Percentiles rank a stretch among this genome's conserved stretches.
Evolutionary conservation across 2,113 vertebrate species (phyloP).

Genomic region (Triplophysa rosa): DNA sequence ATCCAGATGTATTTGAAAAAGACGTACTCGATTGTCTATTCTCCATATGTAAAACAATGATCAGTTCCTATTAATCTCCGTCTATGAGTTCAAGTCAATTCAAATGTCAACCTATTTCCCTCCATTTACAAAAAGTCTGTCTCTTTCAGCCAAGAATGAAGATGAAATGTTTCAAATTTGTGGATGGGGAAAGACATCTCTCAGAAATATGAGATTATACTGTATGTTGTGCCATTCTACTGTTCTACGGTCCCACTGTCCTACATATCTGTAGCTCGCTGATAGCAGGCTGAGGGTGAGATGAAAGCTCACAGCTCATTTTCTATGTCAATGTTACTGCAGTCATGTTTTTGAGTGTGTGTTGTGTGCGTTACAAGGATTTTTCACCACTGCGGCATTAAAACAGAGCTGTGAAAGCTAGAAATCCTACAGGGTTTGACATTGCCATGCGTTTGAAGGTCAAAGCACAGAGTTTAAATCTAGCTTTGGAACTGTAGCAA

Average conservation of each 20-base stretch:
- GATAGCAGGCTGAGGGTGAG: slow-evolving; percentile 41
- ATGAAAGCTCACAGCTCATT: slow-evolving; percentile 33
- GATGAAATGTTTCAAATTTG: background rate
- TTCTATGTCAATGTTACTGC: slow-evolving; percentile 30
- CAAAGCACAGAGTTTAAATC: background rate
- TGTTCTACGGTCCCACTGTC: slow-evolving; percentile 35
- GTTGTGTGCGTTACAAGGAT: slow-evolving; percentile 9
- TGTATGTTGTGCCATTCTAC: slow-evolving; percentile 31
- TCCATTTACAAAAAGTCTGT: background rate
- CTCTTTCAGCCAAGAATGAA: background rate
- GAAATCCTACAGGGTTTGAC: slow-evolving; percentile 3
- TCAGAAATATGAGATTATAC: slow-evolving; percentile 22
- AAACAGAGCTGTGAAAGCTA: slow-evolving; percentile 4
- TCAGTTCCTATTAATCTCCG: background rate
- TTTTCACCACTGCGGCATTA: background rate
- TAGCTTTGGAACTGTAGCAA: background rate
- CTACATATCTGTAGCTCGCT: slow-evolving; percentile 44
- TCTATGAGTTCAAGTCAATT: background rate
- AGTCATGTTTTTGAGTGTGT: slow-evolving; percentile 16
- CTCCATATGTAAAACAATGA: background rate
- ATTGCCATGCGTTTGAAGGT: slow-evolving; percentile 21
- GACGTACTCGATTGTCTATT: background rate
- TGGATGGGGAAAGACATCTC: background rate
- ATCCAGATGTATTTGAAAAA: background rate
- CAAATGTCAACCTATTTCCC: background rate